A percentile compares a stretch with the other conserved stretches of the same genome.
Evolutionary conservation across 2,113 vertebrate genomes (phyloP).

Genomic region (Sitta europaea): DNA sequence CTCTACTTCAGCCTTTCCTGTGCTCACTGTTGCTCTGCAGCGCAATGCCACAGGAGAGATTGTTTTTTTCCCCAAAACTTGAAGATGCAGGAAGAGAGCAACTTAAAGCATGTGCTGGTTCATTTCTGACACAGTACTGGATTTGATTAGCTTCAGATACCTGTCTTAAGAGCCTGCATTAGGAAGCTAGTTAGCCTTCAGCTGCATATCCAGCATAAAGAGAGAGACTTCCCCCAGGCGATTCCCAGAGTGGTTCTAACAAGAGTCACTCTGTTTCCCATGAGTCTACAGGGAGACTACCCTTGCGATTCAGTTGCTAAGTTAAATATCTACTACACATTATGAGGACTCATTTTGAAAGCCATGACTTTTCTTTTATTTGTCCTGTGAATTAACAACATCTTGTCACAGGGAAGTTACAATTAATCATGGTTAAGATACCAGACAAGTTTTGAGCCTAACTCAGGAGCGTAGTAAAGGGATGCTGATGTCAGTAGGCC

Average conservation of each 20-base stretch:
- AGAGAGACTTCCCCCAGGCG: fast-evolving
- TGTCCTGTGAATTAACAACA: background rate
- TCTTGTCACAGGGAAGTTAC: background rate
- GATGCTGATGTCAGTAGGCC: background rate
- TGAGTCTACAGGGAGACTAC: background rate
- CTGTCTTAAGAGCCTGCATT: background rate
- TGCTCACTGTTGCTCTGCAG: background rate
- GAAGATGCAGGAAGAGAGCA: background rate
- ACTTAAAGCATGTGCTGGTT: background rate
- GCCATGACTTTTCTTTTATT: background rate
- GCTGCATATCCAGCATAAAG: background rate
- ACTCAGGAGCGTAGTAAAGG: background rate
- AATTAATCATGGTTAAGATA: background rate
- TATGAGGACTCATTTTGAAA: background rate
- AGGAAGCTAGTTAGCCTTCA: background rate
- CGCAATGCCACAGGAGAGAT: background rate
- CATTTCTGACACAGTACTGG: background rate
- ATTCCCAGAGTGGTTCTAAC: background rate
- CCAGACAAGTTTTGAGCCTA: background rate
- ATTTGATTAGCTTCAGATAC: background rate
- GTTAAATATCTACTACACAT: background rate
- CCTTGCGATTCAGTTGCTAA: background rate
- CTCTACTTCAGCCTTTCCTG: background rate
- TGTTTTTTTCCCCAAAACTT: background rate
- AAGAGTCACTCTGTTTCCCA: background rate